phyloP scores from a whole-genome alignment of 1,140 invertebrate species.

The Drosophila triauraria region DNA sequence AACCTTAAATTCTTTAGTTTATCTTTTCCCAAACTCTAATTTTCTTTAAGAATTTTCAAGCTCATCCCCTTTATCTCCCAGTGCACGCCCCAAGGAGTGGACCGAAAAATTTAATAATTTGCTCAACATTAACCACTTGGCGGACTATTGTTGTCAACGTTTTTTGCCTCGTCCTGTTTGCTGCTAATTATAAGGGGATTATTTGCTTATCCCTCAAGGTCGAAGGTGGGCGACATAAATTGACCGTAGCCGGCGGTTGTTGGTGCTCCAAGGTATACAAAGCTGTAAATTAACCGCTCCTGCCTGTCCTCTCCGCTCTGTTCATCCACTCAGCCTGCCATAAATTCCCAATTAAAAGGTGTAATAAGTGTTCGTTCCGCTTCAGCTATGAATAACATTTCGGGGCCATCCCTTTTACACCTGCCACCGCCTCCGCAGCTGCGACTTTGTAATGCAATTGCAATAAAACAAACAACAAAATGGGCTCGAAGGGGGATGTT shows the following conservation, averaged over 20 bases:
- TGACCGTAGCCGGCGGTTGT: conserved; percentile 1
- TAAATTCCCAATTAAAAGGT: conserved; percentile 73
- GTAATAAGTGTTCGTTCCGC: conserved; percentile 73
- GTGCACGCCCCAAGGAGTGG: neutral
- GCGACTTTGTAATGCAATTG: conserved; percentile 67
- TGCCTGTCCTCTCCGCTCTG: too few species aligned
- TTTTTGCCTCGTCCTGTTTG: conserved; percentile 49
- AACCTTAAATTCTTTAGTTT: too few species aligned
- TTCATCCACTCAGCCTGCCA: conserved; percentile 30
- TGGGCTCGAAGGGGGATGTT: conserved; percentile 16
- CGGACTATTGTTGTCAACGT: conserved; percentile 54
- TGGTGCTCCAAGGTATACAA: conserved; percentile 1
- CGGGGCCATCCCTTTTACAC: neutral
- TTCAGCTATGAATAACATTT: conserved; percentile 65
- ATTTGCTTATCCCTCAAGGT: conserved; percentile 67
- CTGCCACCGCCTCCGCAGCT: conserved; percentile 12
- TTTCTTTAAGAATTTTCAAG: too few species aligned
- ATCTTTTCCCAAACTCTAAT: too few species aligned
- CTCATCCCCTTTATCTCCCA: too few species aligned
- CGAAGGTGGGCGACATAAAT: conserved; percentile 54
- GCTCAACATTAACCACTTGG: conserved; percentile 74
- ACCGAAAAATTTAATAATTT: conserved; percentile 69
- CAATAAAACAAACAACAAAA: conserved; percentile 65
- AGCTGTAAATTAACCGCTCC: conserved; percentile 56
- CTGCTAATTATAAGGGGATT: conserved; percentile 74